Evolutionary conservation across 1,140 invertebrate genomes (phyloP), one percentile per base, ranked within the genome.

Genomic region (Hermatobates lingyangjiaoensis): DNA sequence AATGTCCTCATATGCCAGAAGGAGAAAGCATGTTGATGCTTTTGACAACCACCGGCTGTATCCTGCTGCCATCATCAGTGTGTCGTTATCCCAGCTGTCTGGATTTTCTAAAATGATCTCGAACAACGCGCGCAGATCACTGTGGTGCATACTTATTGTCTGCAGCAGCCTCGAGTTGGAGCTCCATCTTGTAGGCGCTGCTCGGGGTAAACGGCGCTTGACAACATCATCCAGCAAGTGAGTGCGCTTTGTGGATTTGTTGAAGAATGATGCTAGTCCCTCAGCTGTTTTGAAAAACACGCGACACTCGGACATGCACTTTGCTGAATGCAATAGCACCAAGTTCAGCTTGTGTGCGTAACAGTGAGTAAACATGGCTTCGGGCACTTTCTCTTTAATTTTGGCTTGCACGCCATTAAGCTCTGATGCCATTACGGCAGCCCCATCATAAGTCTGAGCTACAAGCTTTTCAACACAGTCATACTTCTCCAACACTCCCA

Each of bases 311-410:
- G 50, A 44, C 28, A 57, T 57, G 27, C 53, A 27, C 14, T 38
- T 39, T 40, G 55, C 53, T 3, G n/a, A 49, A 7, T 54, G 25
- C 27, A 20, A 27, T 7, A 47, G 23, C 7, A 55, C 54, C 34
- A 57, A 34, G 51, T 57, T 59, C 26, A 58, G 25, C 20, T 48
- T 38, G 47, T 59, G 55, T 14, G 51, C 51, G 46, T 54, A 57
- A 28, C 51, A 58, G 47, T 57, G 57, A n/a, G 55, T 49, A 52
- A 59, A 54, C 12, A 59, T 25, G 4, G 44, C 45, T 50, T 27
- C 27, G 48, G 49, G 44, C 26, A 39, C 50, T 2, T 24, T 15
- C 27, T 53, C 40, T 52, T 55, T 48, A 12, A 52, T 27, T 38
- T 50, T 51, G 25, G 27, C 1, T 44, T 52, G 39, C 10, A 54